phyloP scores from a whole-genome alignment of 1,140 invertebrate genomes.

The Drosophila varians region DNA sequence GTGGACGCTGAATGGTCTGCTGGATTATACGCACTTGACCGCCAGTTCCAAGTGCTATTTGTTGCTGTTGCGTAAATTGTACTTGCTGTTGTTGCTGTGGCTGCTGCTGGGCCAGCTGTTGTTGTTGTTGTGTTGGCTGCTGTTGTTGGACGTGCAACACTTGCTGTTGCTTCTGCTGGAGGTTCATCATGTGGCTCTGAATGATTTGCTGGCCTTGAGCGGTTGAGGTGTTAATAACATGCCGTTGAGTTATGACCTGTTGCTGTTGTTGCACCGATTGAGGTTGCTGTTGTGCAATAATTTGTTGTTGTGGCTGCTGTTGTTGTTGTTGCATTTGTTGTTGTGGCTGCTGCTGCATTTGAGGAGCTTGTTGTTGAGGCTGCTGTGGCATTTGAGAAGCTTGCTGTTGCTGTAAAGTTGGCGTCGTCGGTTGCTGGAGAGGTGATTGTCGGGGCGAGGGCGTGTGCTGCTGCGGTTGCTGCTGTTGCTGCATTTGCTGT shows the following conservation, averaged over 20 bases:
- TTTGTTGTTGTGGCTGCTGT: constrained; percentile 41
- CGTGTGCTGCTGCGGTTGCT: constrained; percentile 54
- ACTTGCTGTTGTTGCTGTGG: constrained; percentile 54
- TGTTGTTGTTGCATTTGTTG: constrained; percentile 19
- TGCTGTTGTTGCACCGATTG: constrained; percentile 57
- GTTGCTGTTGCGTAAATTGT: constrained; percentile 67
- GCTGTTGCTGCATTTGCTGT: constrained; percentile 65
- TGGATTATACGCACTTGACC: constrained; percentile 81
- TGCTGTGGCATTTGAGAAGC: constrained; percentile 21
- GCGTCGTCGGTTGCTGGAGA: constrained; percentile 26
- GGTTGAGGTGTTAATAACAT: constrained; percentile 81
- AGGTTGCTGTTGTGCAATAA: constrained; percentile 33
- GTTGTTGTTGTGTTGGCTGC: constrained; percentile 19
- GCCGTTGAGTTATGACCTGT: constrained; percentile 76
- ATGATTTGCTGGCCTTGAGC: constrained; percentile 82
- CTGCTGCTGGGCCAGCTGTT: constrained; percentile 24
- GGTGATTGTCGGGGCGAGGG: constrained; percentile 41
- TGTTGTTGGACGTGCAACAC: constrained; percentile 66
- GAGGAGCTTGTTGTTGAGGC: background rate
- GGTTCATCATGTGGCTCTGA: constrained; percentile 78
- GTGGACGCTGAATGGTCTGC: constrained; percentile 70
- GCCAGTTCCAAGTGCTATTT: constrained; percentile 57
- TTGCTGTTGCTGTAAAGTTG: constrained; percentile 41
- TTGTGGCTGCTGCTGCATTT: constrained; percentile 32
- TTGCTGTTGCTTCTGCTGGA: constrained; percentile 77